Base-by-base conservation (phyloP, 1,140 invertebrate species). In the Drosophila tropicalis region DNA sequence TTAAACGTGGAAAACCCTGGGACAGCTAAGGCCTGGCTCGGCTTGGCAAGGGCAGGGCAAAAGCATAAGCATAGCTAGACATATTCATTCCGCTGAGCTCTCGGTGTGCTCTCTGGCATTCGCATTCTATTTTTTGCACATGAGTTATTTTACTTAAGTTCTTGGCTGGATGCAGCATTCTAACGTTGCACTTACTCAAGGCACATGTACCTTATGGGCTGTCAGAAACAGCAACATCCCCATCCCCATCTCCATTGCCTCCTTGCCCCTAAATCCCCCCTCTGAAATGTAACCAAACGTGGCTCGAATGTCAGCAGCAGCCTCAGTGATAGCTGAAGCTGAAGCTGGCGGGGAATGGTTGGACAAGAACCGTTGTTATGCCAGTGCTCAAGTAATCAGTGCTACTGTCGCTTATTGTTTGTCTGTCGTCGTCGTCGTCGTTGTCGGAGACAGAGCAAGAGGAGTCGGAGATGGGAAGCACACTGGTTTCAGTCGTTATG, bases 101-200 rank as follows among this genome's bases (percentile, higher is more conserved):
- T 51, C 25, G 54, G 29, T 55, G 17, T 39, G 57, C 44, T 36
- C 67, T 44, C 55, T 66, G 58, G 68, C 72, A 76, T 47, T 77
- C 57, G 75, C 73, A 77, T 77, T 77, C 67, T 77, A 72, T 81
- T 81, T 51, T 81, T 77, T 86, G 83, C 83, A 86, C 83, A 86
- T 86, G 83, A 86, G 83, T 86, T 86, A 82, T 87, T 79, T 86
- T 86, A 87, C 83, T 87, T 86, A 86, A 83, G 83, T 86, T 86
- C 77, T 79, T 76, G 44, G 44, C 44, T 51, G 44, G 44, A 51
- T 51, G 76, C 66, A 70, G 70, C 65, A 73, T 76, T 66, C 83
- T 87, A 86, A 81, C 83, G 67, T 86, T 86, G 76, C 82, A 86
- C 75, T 87, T 67, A 66, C 70, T 79, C 83, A 87, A 86, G 82